A percentile compares a stretch with the other conserved stretches of the same genome.
Conservation (phyloP, 2,888 invertebrate species). For the Slavum lentiscoides region DNA sequence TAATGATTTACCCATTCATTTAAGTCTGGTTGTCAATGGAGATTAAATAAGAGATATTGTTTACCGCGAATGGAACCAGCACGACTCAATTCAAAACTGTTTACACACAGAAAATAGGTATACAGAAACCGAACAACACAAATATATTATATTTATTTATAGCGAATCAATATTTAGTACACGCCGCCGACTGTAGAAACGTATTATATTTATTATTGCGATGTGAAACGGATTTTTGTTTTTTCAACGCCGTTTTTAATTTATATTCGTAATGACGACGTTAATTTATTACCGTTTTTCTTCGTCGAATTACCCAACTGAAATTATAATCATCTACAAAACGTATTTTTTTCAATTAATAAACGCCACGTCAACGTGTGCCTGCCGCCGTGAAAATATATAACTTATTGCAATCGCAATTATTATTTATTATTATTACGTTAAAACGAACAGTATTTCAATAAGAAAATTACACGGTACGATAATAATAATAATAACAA, state of each 20-base stretch:
- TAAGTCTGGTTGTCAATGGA: constrained; percentile 31
- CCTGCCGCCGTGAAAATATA: no score
- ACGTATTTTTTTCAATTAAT: not conserved
- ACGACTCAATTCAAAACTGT: constrained; percentile 42
- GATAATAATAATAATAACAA: no score
- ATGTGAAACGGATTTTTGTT: not conserved
- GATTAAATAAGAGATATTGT: constrained; percentile 39
- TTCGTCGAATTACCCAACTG: not conserved
- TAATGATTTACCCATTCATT: constrained; percentile 42
- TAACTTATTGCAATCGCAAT: no score
- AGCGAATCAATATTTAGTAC: constrained; percentile 12
- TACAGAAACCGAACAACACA: not conserved
- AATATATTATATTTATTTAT: not conserved
- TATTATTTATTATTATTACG: not conserved
- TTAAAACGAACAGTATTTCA: constrained; percentile 16
- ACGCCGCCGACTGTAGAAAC: not conserved
- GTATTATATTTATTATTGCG: not conserved
- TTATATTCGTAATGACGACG: not conserved
- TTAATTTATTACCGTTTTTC: no score
- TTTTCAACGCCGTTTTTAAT: not conserved
- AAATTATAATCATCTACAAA: constrained; percentile 13
- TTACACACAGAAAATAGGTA: constrained; percentile 1
- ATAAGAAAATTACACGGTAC: constrained; percentile 27
- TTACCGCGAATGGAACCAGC: constrained; percentile 12
- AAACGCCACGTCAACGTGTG: no score